Conservation (phyloP, 2,797 vertebrate species). For the Sebastes umbrosus region DNA sequence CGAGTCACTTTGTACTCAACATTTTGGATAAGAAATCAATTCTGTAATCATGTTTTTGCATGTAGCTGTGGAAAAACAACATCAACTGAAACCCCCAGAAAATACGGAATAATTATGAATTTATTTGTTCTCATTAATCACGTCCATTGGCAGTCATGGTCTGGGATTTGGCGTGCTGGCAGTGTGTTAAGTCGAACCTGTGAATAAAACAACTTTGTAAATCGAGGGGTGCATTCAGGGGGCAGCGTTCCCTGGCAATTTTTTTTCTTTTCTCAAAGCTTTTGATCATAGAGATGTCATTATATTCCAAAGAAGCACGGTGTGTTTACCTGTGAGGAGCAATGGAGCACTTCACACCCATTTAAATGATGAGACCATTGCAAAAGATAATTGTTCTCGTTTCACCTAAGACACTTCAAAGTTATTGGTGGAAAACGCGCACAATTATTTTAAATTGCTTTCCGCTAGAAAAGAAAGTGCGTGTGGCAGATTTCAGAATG, state of each 20-base stretch:
- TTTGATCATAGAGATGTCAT: constrained; percentile 57
- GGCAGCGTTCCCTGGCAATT: not conserved
- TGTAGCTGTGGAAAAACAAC: not conserved
- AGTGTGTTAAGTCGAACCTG: constrained; percentile 28
- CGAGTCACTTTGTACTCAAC: not conserved
- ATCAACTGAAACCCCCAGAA: not conserved
- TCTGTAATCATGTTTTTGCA: not conserved
- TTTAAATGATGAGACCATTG: constrained; percentile 60
- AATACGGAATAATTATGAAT: not conserved
- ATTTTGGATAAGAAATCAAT: not conserved
- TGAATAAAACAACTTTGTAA: constrained; percentile 48
- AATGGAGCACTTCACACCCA: constrained; percentile 53
- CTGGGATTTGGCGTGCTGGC: not conserved
- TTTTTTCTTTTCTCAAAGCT: not conserved
- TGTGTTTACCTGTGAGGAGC: constrained; percentile 51
- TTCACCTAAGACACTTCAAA: constrained; percentile 56
- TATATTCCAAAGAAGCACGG: constrained; percentile 36
- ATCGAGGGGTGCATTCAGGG: constrained; percentile 35
- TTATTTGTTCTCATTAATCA: constrained; percentile 17
- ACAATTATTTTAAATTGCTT: constrained; percentile 58
- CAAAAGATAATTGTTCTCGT: constrained; percentile 51
- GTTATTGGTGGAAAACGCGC: constrained; percentile 21
- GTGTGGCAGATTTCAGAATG: constrained; percentile 12
- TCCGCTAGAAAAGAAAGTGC: constrained; percentile 1
- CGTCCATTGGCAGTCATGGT: constrained; percentile 17